Evolutionary conservation across 2,888 invertebrate species (phyloP).

Genomic region (Rhingia campestris): DNA sequence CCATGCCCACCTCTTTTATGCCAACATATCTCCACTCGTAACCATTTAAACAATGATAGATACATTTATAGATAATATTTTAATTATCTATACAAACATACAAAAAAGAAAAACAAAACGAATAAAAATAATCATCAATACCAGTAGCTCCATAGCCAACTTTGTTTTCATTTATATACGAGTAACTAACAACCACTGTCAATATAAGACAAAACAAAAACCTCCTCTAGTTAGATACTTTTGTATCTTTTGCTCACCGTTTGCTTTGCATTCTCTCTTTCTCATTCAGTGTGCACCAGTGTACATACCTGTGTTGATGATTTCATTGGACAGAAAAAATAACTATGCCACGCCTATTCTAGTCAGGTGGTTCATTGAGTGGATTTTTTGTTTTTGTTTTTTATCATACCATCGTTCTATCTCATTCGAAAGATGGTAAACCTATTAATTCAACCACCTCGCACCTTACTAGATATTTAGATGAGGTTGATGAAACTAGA

Average conservation of each 20-base stretch:
- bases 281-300: slow-evolving; percentile 26
- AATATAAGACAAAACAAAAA: slow-evolving; percentile 1
- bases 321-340: slow-evolving; percentile 67
- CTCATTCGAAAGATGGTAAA: slow-evolving; percentile 44
- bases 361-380: slow-evolving; percentile 66
- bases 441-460: slow-evolving; percentile 30
- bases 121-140: slow-evolving; percentile 40
- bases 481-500: slow-evolving; percentile 15
- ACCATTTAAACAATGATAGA: slow-evolving; percentile 31
- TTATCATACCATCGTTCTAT: slow-evolving; percentile 46
- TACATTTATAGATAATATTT: slow-evolving; percentile 49
- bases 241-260: slow-evolving; percentile 67
- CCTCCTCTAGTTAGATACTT: slow-evolving; percentile 50
- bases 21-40: background rate
- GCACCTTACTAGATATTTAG: background rate
- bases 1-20: slow-evolving; percentile 29
- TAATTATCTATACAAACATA: slow-evolving; percentile 48
- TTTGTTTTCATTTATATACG: slow-evolving; percentile 9
- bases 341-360: slow-evolving; percentile 59
- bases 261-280: slow-evolving; percentile 63
- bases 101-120: background rate
- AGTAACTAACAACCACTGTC: background rate
- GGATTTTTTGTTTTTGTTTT: slow-evolving; percentile 19
- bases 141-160: slow-evolving; percentile 39
- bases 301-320: slow-evolving; percentile 56